Evolutionary conservation across 2,888 invertebrate genomes (phyloP), one percentile per base, ranked within the genome.

Genomic region (Teleiodes luculella): DNA sequence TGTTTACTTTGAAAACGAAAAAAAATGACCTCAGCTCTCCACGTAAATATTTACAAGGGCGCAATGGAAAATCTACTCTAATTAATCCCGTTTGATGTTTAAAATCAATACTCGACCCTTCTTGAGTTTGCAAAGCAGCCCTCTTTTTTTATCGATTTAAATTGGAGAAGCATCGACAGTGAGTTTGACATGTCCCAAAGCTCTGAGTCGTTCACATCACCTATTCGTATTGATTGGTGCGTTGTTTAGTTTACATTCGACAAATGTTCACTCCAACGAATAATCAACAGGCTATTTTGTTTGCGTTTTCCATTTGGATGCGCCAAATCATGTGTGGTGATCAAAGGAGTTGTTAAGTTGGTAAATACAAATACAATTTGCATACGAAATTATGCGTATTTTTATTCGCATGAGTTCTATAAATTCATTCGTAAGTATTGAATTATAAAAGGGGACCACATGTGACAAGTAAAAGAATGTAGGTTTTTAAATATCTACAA

Each of bases 151-250:
- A 80, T 84, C 78, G 80, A 84, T 83, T 82, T 76, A 81, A 83
- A 85, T 83, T 82, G 80, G 78, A 81, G 82, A 80, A 78, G 72
- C 74, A 83, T 83, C 78, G 80, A 82, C 74, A 74, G 75, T 76
- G 78, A 77, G 61, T 70, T 70, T 81, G 83, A 79, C 79, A 74
- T 73, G 72, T 73, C 68, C 67, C 62, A 58, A 60, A 59, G 62
- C 71, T 74, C 75, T 74, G 70, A 73, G 72, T 70, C 68, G 63
- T 52, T 54, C 55, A 58, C 75, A 70, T 70, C 70, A 68, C 65
- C 65, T 73, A 68, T 71, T 74, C 67, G 69, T 68, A 75, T 74
- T 74, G 74, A 80, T 80, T 78, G 68, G 59, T 68, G 68, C 4
- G 31, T 28, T 72, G 71, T 70, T 72, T 64, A 57, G 71, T 70